phyloP scores from a whole-genome alignment of 2,888 invertebrate genomes.

The Harpalus rufipes region DNA sequence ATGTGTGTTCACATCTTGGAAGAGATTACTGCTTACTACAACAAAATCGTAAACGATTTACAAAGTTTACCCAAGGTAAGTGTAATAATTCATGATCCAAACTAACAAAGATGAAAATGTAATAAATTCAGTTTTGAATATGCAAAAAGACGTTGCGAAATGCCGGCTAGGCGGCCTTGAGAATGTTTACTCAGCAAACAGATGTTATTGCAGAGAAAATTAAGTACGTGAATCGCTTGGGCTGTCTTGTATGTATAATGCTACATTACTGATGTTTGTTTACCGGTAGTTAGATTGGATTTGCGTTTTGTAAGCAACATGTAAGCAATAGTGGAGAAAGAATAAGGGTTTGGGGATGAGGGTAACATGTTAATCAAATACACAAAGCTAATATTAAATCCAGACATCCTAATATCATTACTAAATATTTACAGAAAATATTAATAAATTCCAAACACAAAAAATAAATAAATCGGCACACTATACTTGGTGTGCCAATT shows the following conservation, averaged over 20 bases:
- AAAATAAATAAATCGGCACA: too few relatives aligned
- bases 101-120: constrained; percentile 34
- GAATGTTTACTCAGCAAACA: constrained; percentile 27
- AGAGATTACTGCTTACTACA: constrained; percentile 7
- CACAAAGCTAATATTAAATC: background rate
- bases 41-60: constrained; percentile 30
- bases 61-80: constrained; percentile 32
- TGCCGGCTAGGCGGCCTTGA: constrained; percentile 11
- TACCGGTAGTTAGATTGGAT: constrained; percentile 51
- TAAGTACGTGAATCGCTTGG: constrained; percentile 8
- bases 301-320: constrained; percentile 26
- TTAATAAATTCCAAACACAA: too few relatives aligned
- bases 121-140: constrained; percentile 52
- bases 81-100: constrained; percentile 29
- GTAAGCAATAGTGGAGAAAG: background rate
- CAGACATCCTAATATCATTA: background rate
- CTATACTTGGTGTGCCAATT: background rate
- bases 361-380: background rate
- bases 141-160: constrained; percentile 44
- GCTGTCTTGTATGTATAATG: constrained; percentile 4
- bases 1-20: constrained; percentile 27
- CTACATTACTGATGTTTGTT: constrained; percentile 40
- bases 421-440: too few relatives aligned
- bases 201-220: background rate
- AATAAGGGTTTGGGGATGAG: background rate